Evolutionary conservation across 2,113 vertebrate genomes (phyloP).

Genomic region (Protobothrops flavoviridis): DNA sequence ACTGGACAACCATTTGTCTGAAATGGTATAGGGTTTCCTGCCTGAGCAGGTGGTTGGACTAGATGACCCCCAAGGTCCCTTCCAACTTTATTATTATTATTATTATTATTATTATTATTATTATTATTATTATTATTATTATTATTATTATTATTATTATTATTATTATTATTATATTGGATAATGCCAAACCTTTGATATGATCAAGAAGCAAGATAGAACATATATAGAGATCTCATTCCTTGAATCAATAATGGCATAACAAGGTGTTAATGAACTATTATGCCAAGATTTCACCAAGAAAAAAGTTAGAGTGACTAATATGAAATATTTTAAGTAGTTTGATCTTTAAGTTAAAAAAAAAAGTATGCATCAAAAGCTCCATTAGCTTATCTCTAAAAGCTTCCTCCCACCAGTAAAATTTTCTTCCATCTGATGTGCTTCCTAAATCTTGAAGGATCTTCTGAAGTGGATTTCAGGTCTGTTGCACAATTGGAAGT

Average conservation of each 20-base stretch:
- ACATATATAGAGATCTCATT: background rate
- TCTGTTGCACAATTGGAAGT: background rate
- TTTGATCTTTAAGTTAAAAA: background rate
- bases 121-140: too few species aligned
- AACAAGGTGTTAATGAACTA: slow-evolving; percentile 9
- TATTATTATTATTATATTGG: background rate
- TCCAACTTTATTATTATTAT: too few species aligned
- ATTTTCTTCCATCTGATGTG: background rate
- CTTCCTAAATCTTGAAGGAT: background rate
- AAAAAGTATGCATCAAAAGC: background rate
- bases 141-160: too few species aligned
- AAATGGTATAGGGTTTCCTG: too few species aligned
- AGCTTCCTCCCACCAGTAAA: background rate
- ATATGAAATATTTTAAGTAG: background rate
- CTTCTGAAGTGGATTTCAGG: background rate
- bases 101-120: too few species aligned
- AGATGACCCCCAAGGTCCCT: too few species aligned
- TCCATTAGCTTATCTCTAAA: background rate
- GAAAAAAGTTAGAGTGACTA: background rate
- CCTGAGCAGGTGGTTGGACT: too few species aligned
- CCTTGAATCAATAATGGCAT: background rate
- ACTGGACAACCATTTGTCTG: too few species aligned
- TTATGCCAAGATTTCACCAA: background rate
- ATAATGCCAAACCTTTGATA: background rate
- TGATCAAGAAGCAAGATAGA: background rate